Evolutionary conservation across 2,888 invertebrate species (phyloP).

Genomic region (Sisyra nigra): DNA sequence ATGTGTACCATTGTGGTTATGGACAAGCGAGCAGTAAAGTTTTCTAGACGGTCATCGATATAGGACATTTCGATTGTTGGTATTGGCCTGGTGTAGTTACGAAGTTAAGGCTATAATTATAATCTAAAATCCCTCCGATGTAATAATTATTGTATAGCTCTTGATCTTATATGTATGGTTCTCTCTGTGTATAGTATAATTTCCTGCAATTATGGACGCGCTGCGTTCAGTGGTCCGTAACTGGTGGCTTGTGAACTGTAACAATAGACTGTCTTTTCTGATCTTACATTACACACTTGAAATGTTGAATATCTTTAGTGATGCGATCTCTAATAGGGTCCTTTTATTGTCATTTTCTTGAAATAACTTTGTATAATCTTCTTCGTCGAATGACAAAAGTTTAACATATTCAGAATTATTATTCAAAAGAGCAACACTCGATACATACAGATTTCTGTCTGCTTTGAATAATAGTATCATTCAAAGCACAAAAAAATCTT

Average conservation of each 20-base stretch:
- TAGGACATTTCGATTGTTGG: constrained; percentile 12
- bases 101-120: constrained; percentile 24
- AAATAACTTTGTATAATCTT: too few relatives aligned
- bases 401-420: too few relatives aligned
- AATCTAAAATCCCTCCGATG: constrained; percentile 24
- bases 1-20: constrained; percentile 18
- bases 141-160: constrained; percentile 26
- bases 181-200: constrained; percentile 20
- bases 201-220: constrained; percentile 24
- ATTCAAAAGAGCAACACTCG: too few relatives aligned
- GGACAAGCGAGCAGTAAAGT: constrained; percentile 14
- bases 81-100: constrained; percentile 21
- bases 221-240: constrained; percentile 14
- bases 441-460: too few relatives aligned
- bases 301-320: too few relatives aligned
- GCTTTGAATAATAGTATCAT: too few relatives aligned
- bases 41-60: not conserved
- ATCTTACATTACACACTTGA: too few relatives aligned
- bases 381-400: too few relatives aligned
- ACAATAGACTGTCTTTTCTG: not conserved
- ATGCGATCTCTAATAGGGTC: too few relatives aligned
- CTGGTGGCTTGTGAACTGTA: constrained; percentile 8
- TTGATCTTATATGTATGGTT: constrained; percentile 19
- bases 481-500: too few relatives aligned
- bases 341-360: too few relatives aligned